Evolutionary conservation across 2,888 invertebrate genomes (phyloP).

Genomic region (Amphipoea oculea): DNA sequence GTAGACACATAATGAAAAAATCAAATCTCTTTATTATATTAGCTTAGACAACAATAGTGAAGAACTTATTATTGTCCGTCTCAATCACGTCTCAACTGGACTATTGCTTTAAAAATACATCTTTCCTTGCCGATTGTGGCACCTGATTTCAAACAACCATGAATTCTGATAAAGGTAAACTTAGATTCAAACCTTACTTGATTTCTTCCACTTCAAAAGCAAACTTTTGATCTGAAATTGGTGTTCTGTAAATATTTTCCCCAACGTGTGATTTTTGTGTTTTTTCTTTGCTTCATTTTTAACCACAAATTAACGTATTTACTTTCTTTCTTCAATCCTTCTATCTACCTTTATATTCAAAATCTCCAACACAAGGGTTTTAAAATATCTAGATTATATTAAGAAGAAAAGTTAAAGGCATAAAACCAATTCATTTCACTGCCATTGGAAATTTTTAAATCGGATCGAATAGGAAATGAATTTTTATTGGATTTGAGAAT

Average conservation of each 20-base stretch:
- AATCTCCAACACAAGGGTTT: neutral
- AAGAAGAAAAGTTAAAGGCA: slow-evolving; percentile 23
- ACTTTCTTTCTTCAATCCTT: neutral
- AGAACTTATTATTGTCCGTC: neutral
- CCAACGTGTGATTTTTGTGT: no score
- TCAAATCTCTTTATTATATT: no score
- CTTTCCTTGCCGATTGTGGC: neutral
- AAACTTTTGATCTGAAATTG: slow-evolving; percentile 1
- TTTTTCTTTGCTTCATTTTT: neutral
- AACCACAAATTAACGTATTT: neutral
- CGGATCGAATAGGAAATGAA: slow-evolving; percentile 31
- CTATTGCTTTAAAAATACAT: neutral
- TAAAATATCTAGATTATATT: slow-evolving; percentile 5
- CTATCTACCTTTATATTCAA: neutral
- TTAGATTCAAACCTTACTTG: neutral
- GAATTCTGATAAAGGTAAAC: neutral
- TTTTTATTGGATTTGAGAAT: slow-evolving; percentile 47
- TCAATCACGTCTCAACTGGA: neutral
- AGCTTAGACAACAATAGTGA: neutral
- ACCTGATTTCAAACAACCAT: neutral
- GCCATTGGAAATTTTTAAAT: slow-evolving; percentile 33
- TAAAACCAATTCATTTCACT: slow-evolving; percentile 37
- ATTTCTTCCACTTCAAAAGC: neutral
- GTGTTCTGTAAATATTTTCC: slow-evolving; percentile 1
- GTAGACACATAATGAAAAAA: neutral